Percentiles rank a stretch among this genome's conserved stretches.
These are phyloP conservation scores for Malurus melanocephalus DNA, from an alignment of 2,113 vertebrate species.

Conservation along the genomic window DNA sequence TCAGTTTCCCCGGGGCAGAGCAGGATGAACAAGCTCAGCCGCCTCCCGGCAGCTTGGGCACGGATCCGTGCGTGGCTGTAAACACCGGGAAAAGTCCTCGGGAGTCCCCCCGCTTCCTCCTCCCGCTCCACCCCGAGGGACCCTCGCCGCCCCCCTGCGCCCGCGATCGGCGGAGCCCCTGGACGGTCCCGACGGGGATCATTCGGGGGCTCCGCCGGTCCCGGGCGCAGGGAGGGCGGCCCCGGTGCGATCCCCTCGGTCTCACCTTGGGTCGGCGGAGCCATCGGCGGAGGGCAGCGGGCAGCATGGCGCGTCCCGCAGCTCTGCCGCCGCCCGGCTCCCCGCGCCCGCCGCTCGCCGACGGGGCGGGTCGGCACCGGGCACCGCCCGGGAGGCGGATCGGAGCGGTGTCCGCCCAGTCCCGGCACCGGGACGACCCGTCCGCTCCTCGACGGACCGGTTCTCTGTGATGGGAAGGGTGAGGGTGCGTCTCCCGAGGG, in stretches of 20 bases:
- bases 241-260: no score
- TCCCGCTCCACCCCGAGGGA: not conserved
- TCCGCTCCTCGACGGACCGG: not conserved
- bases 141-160: no score
- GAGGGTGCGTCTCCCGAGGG: not conserved
- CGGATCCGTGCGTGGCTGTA: not conserved
- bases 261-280: conserved; percentile 70
- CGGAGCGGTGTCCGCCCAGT: not conserved
- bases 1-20: conserved; percentile 40
- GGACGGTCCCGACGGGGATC: not conserved
- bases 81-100: conserved; percentile 2
- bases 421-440: not conserved
- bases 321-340: not conserved
- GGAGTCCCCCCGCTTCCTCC: not conserved
- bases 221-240: not conserved
- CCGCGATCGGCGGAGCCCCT: no score
- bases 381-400: conserved; percentile 11
- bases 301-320: conserved; percentile 57
- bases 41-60: conserved; percentile 27
- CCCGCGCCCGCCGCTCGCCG: conserved; percentile 32
- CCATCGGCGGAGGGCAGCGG: conserved; percentile 64
- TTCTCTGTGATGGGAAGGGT: not conserved
- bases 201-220: not conserved
- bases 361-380: conserved; percentile 7
- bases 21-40: conserved; percentile 15